Evolutionary conservation across 1,140 invertebrate species (phyloP).

Genomic region (Solen grandis): DNA sequence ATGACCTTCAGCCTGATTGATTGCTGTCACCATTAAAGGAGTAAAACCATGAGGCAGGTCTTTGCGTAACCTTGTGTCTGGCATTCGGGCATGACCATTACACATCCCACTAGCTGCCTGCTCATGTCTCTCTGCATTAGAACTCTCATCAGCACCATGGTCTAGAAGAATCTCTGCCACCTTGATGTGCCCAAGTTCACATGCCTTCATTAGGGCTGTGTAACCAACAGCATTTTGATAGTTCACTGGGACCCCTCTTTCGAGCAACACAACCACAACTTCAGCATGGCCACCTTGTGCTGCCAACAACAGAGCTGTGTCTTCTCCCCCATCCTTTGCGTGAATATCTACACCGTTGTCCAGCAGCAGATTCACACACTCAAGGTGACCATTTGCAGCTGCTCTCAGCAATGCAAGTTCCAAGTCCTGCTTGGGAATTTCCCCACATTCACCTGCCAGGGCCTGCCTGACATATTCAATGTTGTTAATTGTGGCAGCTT

Average conservation of each 20-base stretch:
- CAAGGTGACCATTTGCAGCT: conserved; percentile 52
- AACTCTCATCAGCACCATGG: conserved; percentile 90
- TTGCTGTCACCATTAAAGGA: conserved; percentile 59
- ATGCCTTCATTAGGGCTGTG: conserved; percentile 69
- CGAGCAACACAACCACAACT: conserved; percentile 55
- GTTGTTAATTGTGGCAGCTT: conserved; percentile 36
- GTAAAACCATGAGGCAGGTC: conserved; percentile 60
- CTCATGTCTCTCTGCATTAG: conserved; percentile 82
- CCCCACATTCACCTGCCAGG: conserved; percentile 29
- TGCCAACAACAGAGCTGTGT: conserved; percentile 57
- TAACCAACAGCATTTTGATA: conserved; percentile 84
- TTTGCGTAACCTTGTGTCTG: conserved; percentile 19
- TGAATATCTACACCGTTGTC: conserved; percentile 82
- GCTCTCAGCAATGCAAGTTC: conserved; percentile 77
- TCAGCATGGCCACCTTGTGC: conserved; percentile 60
- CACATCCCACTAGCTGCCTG: conserved; percentile 26
- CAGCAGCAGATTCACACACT: conserved; percentile 82
- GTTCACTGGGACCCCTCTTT: conserved; percentile 84
- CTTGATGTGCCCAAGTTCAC: conserved; percentile 88
- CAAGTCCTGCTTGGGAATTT: conserved; percentile 5
- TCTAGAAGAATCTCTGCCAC: conserved; percentile 81
- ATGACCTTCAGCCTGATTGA: conserved; percentile 52
- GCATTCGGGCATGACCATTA: conserved; percentile 24
- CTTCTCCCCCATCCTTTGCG: conserved; percentile 81
- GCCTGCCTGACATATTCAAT: conserved; percentile 19